Percentiles rank a stretch among this genome's conserved stretches.
Evolutionary conservation across 2,797 vertebrate genomes (phyloP).

Genomic region (Myioborus miniatus): DNA sequence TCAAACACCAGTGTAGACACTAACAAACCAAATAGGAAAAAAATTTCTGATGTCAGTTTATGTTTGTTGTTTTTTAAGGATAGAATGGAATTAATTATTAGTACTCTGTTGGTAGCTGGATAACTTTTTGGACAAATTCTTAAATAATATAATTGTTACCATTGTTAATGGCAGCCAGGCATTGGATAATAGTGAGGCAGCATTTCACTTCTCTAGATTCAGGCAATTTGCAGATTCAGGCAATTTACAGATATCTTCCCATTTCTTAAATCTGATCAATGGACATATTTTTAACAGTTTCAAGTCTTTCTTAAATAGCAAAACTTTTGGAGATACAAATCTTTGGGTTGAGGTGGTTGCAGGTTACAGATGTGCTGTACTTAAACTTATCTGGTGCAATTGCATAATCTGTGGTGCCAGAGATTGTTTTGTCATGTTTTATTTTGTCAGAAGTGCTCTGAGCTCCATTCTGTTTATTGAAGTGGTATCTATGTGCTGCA

Average conservation of each 20-base stretch:
- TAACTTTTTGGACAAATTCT: background rate
- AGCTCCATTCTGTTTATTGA: background rate
- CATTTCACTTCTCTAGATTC: background rate
- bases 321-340: rapidly evolving
- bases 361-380: background rate
- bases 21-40: background rate
- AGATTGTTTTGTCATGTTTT: background rate
- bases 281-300: background rate
- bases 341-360: background rate
- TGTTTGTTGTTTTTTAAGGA: background rate
- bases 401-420: background rate
- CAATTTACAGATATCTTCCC: background rate
- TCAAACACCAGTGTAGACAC: background rate
- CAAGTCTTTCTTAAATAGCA: background rate
- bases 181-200: background rate
- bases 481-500: background rate
- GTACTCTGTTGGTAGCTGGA: background rate
- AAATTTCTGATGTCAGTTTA: background rate
- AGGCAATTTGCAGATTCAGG: background rate
- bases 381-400: background rate
- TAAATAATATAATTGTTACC: background rate
- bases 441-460: background rate
- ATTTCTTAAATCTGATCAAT: background rate
- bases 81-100: background rate
- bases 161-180: background rate